These are phyloP conservation scores for Apis mellifera DNA, from an alignment of 1,140 invertebrate genomes.

Conservation along the genomic window Amel_HAv3.1 CM009943.2:9936501-9937000, in stretches of 20 bases:
- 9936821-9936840: not conserved
- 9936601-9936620: not conserved
- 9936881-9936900: too few relatives aligned
- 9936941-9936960: too few relatives aligned
- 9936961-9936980: too few relatives aligned
- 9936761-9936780: not conserved
- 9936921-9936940: too few relatives aligned
- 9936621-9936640: not conserved
- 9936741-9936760: not conserved
- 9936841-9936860: too few relatives aligned
- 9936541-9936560: too few relatives aligned
- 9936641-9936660: not conserved
- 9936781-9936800: not conserved
- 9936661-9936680: not conserved
- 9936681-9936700: not conserved
- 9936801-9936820: not conserved
- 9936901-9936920: too few relatives aligned
- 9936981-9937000: too few relatives aligned
- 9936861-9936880: too few relatives aligned
- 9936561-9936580: not conserved
- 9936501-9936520: not conserved
- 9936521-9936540: not conserved
- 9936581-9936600: not conserved
- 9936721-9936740: not conserved
- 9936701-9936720: not conserved